Evolutionary conservation across 2,113 vertebrate species (phyloP).

Genomic region (Columba janthina): DNA sequence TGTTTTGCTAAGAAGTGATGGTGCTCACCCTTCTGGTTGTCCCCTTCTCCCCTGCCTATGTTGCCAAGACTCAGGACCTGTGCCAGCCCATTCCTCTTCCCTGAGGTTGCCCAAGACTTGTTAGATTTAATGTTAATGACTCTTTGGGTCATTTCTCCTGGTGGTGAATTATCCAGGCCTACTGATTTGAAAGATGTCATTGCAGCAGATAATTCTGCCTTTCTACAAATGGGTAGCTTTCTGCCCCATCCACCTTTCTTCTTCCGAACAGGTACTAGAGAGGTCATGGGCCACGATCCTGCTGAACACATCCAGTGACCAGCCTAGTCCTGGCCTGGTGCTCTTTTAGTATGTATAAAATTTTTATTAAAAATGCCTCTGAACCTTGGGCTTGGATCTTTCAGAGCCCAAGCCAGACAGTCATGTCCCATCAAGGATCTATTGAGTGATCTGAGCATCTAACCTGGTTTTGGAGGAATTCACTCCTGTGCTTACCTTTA

Average conservation of each 20-base stretch:
- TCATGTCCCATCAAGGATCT: neutral
- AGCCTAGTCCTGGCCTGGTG: neutral
- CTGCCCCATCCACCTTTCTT: neutral
- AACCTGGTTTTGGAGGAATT: neutral
- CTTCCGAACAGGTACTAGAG: neutral
- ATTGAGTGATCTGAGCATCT: neutral
- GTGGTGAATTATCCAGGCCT: neutral
- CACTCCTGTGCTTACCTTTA: neutral
- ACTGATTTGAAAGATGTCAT: neutral
- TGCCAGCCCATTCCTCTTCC: neutral
- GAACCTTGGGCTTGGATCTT: neutral
- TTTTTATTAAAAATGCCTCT: neutral
- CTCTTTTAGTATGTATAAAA: neutral
- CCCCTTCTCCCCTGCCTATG: neutral
- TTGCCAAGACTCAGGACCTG: neutral
- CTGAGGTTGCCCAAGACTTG: neutral
- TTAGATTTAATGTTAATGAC: neutral
- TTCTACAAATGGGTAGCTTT: neutral
- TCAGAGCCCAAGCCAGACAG: neutral
- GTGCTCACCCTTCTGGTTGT: neutral
- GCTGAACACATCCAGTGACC: rapidly evolving
- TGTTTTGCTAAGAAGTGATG: neutral
- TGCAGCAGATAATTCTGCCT: neutral
- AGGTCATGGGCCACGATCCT: neutral
- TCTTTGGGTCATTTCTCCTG: neutral